Evolutionary conservation across 2,888 invertebrate genomes (phyloP).

Genomic region (Ennomos erosarius): DNA sequence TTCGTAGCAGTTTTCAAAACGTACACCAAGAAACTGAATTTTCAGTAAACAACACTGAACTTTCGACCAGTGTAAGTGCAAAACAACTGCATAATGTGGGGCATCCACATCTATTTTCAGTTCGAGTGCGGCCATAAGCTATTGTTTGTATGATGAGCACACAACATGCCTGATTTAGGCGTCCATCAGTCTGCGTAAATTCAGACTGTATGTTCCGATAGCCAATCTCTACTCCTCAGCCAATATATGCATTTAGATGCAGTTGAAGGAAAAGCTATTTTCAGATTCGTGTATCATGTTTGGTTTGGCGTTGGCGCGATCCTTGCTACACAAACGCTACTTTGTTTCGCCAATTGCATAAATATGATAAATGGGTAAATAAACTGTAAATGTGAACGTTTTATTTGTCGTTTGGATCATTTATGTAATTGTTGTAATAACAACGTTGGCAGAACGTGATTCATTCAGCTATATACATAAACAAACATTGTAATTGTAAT

Average conservation of each 20-base stretch:
- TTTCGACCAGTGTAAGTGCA: not conserved
- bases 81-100: too few relatives aligned
- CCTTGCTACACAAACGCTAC: conserved; percentile 9
- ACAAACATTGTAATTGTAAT: too few relatives aligned
- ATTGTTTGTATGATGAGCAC: conserved; percentile 8
- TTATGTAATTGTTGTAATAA: conserved; percentile 2
- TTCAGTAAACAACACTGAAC: not conserved
- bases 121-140: not conserved
- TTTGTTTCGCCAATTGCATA: conserved; percentile 10
- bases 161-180: conserved; percentile 18
- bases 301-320: conserved; percentile 27
- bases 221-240: not conserved
- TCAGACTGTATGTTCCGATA: conserved; percentile 1
- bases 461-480: not conserved
- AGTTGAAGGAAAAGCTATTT: conserved; percentile 21
- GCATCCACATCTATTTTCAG: too few relatives aligned
- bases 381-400: conserved; percentile 2
- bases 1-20: not conserved
- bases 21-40: too few relatives aligned
- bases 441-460: not conserved
- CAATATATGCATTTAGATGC: conserved; percentile 10
- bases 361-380: conserved; percentile 8
- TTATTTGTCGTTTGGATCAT: conserved; percentile 5
- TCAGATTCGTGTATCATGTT: conserved; percentile 26
- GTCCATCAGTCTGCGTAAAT: conserved; percentile 23